Evolutionary conservation across 2,113 vertebrate species (phyloP), one percentile per base, ranked within the genome.

Genomic region (Bagarius yarrelli): DNA sequence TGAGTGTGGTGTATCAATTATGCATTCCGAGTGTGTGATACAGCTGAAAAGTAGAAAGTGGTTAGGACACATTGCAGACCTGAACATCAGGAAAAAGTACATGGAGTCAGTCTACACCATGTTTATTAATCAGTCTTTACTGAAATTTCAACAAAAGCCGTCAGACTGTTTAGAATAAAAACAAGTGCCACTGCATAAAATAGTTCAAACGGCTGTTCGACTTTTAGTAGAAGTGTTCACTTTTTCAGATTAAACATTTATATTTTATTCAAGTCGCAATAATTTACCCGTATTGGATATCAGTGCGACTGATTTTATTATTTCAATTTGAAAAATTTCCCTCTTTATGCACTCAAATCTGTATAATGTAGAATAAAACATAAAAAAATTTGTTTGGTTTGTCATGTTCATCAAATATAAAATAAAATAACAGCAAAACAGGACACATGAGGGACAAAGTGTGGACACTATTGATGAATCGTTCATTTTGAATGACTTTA

Each of bases 1-100:
- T 70, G 44, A 79, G 61, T 69, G 81, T 64, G 53, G 15, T 21
- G 19, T 82, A 82, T 82, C 72, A 85, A 79, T 82, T 82, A 79
- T 79, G 55, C 44, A 82, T 85, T 60, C 34, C 18, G 2, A n/a
- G 55, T 61, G 78, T 59, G 78, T 32, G 66, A 44, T 61, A 72
- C 18, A 47, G 56, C 67, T 61, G 56, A 52, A 80, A 71, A 56
- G 60, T 18, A 71, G 36, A 80, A 50, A 5, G 55, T 5, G 50
- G n/a, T 53, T 36, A n/a, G 61, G 63, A 56, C 71, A n/a, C 50
- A 21, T 76, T 74, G 64, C 34, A 21, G 80, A 56, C 60, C 60
- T 5, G 47, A 57, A 67, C 64, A 57, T 15, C 72, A 69, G 44
- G 27, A 66, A 75, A 56, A 66, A 66, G 47, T 64, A 27, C 30